Conservation (phyloP, 2,888 invertebrate genomes). For the Platycnemis pennipes region DNA sequence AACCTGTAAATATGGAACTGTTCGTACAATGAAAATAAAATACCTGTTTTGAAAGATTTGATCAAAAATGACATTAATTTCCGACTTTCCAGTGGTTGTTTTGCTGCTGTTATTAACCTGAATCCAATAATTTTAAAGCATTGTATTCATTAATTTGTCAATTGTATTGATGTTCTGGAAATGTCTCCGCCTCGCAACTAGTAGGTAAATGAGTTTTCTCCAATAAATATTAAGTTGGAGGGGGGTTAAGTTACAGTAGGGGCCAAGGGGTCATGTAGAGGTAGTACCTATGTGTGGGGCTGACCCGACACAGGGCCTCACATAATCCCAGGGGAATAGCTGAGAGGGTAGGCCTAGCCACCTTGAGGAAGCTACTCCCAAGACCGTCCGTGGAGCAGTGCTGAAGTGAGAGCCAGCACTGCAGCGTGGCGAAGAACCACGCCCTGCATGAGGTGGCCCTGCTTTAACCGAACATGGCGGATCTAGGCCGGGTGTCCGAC, state of each 20-base stretch:
- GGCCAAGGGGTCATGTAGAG: too few species aligned
- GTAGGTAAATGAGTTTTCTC: too few species aligned
- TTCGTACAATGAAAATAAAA: conserved; percentile 29
- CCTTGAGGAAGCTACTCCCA: neutral
- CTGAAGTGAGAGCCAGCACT: neutral
- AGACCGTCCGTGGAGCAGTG: neutral
- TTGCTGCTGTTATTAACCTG: too few species aligned
- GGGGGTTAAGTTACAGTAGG: too few species aligned
- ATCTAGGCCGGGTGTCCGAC: neutral
- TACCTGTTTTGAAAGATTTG: conserved; percentile 14
- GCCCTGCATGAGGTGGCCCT: neutral
- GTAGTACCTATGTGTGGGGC: too few species aligned
- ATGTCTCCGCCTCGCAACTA: too few species aligned
- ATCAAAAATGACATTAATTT: neutral
- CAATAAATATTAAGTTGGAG: too few species aligned
- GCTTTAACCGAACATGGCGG: neutral
- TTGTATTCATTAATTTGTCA: too few species aligned
- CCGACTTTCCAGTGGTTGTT: neutral
- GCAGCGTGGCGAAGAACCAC: neutral
- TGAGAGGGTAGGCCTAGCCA: too few species aligned
- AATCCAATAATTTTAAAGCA: too few species aligned
- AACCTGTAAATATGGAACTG: conserved; percentile 17
- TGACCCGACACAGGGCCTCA: conserved; percentile 9
- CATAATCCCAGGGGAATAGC: neutral
- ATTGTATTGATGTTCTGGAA: too few species aligned